Conservation (phyloP, 2,888 invertebrate genomes). For the Nomada goodeniana region DNA sequence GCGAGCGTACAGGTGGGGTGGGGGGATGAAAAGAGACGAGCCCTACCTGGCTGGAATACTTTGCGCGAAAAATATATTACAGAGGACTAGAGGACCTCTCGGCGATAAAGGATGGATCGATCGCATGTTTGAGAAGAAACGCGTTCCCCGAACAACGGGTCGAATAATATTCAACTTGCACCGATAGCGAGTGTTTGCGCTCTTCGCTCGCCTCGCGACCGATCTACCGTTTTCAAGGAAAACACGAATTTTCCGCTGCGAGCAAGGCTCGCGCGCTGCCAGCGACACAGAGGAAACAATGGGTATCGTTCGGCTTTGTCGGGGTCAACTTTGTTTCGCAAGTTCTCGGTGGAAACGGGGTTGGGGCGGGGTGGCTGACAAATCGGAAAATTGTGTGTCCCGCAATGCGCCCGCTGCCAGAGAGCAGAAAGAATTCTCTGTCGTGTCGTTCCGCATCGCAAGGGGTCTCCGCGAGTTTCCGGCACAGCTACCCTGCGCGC, state of each 20-base stretch:
- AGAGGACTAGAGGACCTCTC: neutral
- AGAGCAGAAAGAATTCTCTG: slow-evolving; percentile 40
- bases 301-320: slow-evolving; percentile 60
- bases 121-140: neutral
- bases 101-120: neutral
- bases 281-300: slow-evolving; percentile 50
- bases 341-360: slow-evolving; percentile 42
- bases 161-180: slow-evolving; percentile 24
- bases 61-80: neutral
- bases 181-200: slow-evolving; percentile 1
- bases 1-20: slow-evolving; percentile 28
- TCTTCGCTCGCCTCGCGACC: neutral
- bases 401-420: slow-evolving; percentile 13
- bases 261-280: neutral
- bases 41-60: slow-evolving; percentile 36
- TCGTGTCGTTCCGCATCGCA: slow-evolving; percentile 32
- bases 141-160: neutral
- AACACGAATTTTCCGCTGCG: slow-evolving; percentile 37
- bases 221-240: slow-evolving; percentile 16
- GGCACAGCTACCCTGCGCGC: neutral
- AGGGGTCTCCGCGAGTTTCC: slow-evolving; percentile 27
- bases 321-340: slow-evolving; percentile 59
- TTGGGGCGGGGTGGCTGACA: neutral
- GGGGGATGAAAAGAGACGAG: slow-evolving; percentile 19
- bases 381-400: slow-evolving; percentile 31